Base-by-base conservation (phyloP, 2,888 invertebrate genomes). In the Philopedon plagiatum region DNA sequence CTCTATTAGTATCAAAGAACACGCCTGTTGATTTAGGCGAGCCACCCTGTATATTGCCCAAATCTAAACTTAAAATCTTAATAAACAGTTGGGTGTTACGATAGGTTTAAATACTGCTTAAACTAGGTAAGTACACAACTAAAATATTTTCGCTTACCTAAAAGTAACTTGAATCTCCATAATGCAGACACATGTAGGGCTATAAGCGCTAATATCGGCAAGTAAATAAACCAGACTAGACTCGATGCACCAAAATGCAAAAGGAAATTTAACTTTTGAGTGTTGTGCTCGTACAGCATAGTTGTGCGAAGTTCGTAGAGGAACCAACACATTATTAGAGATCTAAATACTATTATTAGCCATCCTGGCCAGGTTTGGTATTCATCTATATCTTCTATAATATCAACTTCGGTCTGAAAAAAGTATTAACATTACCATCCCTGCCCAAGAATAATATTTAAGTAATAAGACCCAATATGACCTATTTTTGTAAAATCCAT, bases 351-450 rank as follows among this genome's bases (percentile, higher is more conserved):
- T 0, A 99, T 89, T 74, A 98, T 96, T 75, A 98, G 89, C 93
- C 97, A 97, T 4, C 98, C 98, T 0, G 98, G 98, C 96, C 97
- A 97, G 0, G 98, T 97, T 86, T 98, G 97, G 86, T 97, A 99
- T 83, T 98, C 97, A 82, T 98, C 98, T 64, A 96, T 94, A 83
- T 98, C 98, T 84, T 97, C 96, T 78, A 98, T 94, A 58, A 96
- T 95, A 84, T 98, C 97, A 41, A 98, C 94, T 87, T 97, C 98
- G 72, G 95, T 96, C 97, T 98, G 85, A 69, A 88, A 80, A n/a
- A n/a, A n/a, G n/a, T n/a, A n/a, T n/a, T n/a, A n/a, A n/a, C n/a
- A n/a, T n/a, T n/a, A n/a, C n/a, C n/a, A n/a, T n/a, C n/a, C n/a
- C n/a, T n/a, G n/a, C n/a, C n/a, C n/a, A n/a, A n/a, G n/a, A n/a